These are phyloP conservation scores for Prunella strophiata DNA, from an alignment of 2,797 vertebrate species.

Conservation along the genomic window DNA sequence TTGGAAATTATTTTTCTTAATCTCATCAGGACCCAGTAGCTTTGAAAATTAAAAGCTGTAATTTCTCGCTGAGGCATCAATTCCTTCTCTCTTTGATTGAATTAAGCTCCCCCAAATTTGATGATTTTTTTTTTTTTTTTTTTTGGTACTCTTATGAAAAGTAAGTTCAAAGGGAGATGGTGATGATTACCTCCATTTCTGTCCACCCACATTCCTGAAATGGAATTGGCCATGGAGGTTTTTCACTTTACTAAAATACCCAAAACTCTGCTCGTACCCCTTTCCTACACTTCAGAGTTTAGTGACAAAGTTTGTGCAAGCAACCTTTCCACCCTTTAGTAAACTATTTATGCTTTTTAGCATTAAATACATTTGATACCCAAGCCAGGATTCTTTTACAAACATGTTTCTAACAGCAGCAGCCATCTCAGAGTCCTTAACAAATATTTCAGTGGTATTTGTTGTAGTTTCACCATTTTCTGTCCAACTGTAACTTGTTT, in stretches of 20 bases:
- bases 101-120: neutral
- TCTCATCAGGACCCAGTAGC: neutral
- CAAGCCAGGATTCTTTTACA: neutral
- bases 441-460: neutral
- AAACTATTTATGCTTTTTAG: neutral
- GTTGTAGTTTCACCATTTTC: neutral
- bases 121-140: neutral
- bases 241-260: neutral
- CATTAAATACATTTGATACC: neutral
- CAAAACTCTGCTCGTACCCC: neutral
- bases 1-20: neutral
- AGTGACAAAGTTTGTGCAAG: fast-evolving
- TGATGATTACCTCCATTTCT: neutral
- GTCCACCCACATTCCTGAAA: neutral
- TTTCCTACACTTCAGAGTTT: neutral
- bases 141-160: neutral
- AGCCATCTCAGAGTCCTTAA: neutral
- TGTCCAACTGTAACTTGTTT: neutral
- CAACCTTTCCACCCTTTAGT: neutral
- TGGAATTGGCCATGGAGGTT: neutral
- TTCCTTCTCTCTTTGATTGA: neutral
- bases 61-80: neutral
- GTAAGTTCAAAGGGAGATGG: neutral
- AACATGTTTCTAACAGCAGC: neutral
- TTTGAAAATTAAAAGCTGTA: constrained; percentile 21